Conservation (phyloP, 2,113 vertebrate species). For the Albula goreensis region DNA sequence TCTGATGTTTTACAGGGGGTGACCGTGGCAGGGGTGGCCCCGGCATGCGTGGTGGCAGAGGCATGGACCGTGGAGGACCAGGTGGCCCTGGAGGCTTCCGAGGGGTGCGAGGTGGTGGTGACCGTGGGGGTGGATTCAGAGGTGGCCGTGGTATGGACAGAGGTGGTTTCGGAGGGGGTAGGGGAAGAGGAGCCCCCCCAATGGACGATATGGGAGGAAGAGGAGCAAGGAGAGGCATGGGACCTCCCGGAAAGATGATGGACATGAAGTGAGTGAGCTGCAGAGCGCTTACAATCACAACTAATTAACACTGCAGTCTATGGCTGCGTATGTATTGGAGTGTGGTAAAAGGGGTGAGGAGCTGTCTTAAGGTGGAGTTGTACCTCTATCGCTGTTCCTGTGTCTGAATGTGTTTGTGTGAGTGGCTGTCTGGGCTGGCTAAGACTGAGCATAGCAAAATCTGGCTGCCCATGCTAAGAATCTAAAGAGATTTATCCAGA, state of each 20-base stretch:
- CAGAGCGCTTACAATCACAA: neutral
- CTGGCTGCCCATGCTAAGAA: too few species aligned
- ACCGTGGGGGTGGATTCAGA: conserved; percentile 79
- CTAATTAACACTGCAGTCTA: too few species aligned
- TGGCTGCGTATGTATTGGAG: too few species aligned
- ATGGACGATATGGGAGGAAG: conserved; percentile 12
- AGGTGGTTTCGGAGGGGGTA: neutral
- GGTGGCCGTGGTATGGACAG: conserved; percentile 75
- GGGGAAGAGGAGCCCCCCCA: conserved; percentile 3
- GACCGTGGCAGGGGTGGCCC: conserved; percentile 88
- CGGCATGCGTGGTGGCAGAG: conserved; percentile 86
- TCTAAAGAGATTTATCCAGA: too few species aligned
- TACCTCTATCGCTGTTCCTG: too few species aligned
- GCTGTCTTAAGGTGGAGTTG: too few species aligned
- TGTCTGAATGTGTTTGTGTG: too few species aligned
- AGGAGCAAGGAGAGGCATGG: conserved; percentile 34
- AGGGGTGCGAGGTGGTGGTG: conserved; percentile 88
- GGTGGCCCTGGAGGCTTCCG: conserved; percentile 80
- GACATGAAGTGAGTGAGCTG: conserved; percentile 49
- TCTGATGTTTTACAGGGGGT: conserved; percentile 60
- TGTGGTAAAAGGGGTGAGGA: too few species aligned
- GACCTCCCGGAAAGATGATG: conserved; percentile 52
- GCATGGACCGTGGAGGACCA: conserved; percentile 88
- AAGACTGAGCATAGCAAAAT: too few species aligned
- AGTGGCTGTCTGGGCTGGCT: too few species aligned